phyloP scores from a whole-genome alignment of 2,888 invertebrate species.

The Sisyra terminalis region DNA sequence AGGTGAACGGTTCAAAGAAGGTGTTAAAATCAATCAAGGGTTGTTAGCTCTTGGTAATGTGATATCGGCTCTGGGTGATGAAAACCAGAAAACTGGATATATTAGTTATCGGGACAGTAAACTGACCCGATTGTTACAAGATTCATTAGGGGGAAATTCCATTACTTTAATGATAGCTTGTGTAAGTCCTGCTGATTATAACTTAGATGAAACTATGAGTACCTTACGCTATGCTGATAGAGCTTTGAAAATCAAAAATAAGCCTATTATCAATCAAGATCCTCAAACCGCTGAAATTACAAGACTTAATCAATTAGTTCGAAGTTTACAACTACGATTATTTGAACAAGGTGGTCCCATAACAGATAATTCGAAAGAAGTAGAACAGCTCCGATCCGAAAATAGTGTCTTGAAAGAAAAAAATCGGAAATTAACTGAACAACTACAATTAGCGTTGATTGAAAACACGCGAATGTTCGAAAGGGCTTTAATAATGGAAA shows the following conservation, averaged over 20 bases:
- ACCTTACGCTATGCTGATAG: constrained; percentile 81
- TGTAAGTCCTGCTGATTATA: constrained; percentile 81
- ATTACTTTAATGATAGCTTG: constrained; percentile 92
- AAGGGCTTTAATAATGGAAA: constrained; percentile 49
- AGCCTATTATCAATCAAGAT: constrained; percentile 75
- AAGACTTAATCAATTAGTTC: constrained; percentile 52
- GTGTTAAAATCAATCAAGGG: constrained; percentile 83
- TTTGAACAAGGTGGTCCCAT: constrained; percentile 28
- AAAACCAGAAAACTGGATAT: constrained; percentile 36
- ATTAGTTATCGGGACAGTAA: constrained; percentile 88
- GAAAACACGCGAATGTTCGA: constrained; percentile 59
- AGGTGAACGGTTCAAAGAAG: constrained; percentile 77
- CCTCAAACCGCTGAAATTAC: constrained; percentile 65
- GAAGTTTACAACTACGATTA: constrained; percentile 48
- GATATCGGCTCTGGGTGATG: constrained; percentile 77
- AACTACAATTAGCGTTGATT: constrained; percentile 42
- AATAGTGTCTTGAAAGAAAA: constrained; percentile 40
- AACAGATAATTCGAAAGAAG: constrained; percentile 18
- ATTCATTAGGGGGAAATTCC: constrained; percentile 91
- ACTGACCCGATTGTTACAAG: constrained; percentile 78
- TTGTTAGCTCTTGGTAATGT: constrained; percentile 85
- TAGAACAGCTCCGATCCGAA: constrained; percentile 19
- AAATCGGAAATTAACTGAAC: constrained; percentile 41
- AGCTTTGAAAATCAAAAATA: constrained; percentile 75
- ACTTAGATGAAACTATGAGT: constrained; percentile 74